Percentiles rank a stretch among this genome's conserved stretches.
These are phyloP conservation scores for Stratiolaelaps scimitus DNA, from an alignment of 1,140 invertebrate genomes.

Conservation along the genomic window DNA sequence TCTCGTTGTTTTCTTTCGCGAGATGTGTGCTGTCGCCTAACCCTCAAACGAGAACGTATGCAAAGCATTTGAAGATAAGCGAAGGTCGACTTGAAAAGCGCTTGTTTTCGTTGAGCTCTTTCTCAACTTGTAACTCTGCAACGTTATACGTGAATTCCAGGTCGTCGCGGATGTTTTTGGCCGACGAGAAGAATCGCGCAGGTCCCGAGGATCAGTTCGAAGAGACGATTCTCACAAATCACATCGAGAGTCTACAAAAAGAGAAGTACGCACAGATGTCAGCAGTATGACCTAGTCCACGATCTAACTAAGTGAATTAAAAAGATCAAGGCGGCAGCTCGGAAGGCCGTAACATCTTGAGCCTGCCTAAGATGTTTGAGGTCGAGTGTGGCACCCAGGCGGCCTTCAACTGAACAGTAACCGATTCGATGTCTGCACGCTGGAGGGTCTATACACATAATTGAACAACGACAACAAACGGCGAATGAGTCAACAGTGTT, in stretches of 20 bases:
- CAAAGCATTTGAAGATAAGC: neutral
- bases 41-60: neutral
- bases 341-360: too few relatives aligned
- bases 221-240: slow-evolving; percentile 40
- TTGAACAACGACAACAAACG: too few relatives aligned
- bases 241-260: slow-evolving; percentile 41
- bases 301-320: too few relatives aligned
- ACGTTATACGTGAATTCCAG: slow-evolving; percentile 31
- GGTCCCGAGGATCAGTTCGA: slow-evolving; percentile 36
- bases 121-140: slow-evolving; percentile 30
- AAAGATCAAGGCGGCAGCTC: too few relatives aligned
- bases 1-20: slow-evolving; percentile 39
- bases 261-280: slow-evolving; percentile 39
- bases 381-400: too few relatives aligned
- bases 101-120: slow-evolving; percentile 12
- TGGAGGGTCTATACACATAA: too few relatives aligned
- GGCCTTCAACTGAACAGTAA: too few relatives aligned
- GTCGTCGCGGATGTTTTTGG: slow-evolving; percentile 28
- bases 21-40: neutral
- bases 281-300: too few relatives aligned
- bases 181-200: slow-evolving; percentile 17
- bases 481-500: too few relatives aligned
- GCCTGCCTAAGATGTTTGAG: too few relatives aligned
- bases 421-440: too few relatives aligned
- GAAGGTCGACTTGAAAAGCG: neutral